phyloP scores from a whole-genome alignment of 2,113 vertebrate genomes.

The Orientallactaga bullata region DNA sequence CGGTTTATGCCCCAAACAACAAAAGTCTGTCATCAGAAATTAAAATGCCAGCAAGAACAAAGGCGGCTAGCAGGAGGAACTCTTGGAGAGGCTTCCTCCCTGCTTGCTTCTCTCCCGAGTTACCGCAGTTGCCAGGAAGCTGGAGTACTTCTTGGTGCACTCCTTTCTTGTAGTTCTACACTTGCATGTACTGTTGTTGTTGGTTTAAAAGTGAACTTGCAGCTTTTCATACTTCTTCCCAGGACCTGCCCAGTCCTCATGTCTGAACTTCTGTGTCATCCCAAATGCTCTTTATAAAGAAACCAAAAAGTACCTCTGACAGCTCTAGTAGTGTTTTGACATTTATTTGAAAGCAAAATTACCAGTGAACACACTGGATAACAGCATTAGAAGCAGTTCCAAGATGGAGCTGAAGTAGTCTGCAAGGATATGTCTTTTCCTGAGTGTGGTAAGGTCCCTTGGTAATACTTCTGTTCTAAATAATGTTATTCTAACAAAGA shows the following conservation, averaged over 20 bases:
- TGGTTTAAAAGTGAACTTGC: slow-evolving; percentile 54
- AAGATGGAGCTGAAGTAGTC: neutral
- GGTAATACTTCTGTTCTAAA: neutral
- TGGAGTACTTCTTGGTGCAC: slow-evolving; percentile 39
- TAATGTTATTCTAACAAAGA: neutral
- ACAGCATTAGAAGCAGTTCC: slow-evolving; percentile 24
- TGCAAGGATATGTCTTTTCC: slow-evolving; percentile 34
- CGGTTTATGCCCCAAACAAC: slow-evolving; percentile 84
- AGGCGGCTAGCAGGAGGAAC: slow-evolving; percentile 73
- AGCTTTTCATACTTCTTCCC: slow-evolving; percentile 38
- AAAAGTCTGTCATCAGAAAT: slow-evolving; percentile 87
- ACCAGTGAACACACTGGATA: slow-evolving; percentile 10
- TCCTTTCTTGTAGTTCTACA: slow-evolving; percentile 37
- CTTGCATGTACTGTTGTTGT: slow-evolving; percentile 45
- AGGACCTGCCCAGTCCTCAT: slow-evolving; percentile 20
- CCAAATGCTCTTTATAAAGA: slow-evolving; percentile 44
- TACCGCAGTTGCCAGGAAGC: slow-evolving; percentile 51
- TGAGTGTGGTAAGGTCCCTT: neutral
- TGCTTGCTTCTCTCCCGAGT: slow-evolving; percentile 29
- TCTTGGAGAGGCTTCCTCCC: slow-evolving; percentile 64
- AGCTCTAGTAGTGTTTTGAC: slow-evolving; percentile 46
- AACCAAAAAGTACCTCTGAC: slow-evolving; percentile 42
- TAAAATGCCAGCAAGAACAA: slow-evolving; percentile 81
- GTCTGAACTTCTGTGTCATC: slow-evolving; percentile 32
- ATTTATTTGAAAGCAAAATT: slow-evolving; percentile 62